phyloP scores from a whole-genome alignment of 2,797 vertebrate species.

The Bufotes viridis region DNA sequence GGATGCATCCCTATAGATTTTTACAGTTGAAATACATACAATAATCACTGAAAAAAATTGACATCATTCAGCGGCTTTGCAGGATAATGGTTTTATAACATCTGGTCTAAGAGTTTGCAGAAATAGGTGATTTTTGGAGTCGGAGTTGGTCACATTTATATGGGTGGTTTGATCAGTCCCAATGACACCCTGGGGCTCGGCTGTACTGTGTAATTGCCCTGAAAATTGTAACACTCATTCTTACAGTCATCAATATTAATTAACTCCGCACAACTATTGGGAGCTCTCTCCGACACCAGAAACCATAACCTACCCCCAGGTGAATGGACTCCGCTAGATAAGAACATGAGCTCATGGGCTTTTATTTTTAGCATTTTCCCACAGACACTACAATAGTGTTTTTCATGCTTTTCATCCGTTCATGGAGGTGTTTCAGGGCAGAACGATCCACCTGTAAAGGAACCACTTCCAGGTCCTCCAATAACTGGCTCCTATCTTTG shows the following conservation, averaged over 20 bases:
- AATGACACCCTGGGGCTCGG: constrained; percentile 24
- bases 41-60: no score
- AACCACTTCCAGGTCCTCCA: not conserved
- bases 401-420: not conserved
- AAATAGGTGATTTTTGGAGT: no score
- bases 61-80: no score
- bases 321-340: not conserved
- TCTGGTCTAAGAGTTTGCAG: no score
- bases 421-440: not conserved
- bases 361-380: constrained; percentile 18
- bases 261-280: constrained; percentile 16
- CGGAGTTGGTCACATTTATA: no score
- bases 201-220: constrained; percentile 9
- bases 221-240: constrained; percentile 4
- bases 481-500: not conserved
- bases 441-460: not conserved
- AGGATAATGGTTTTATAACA: no score
- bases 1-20: no score
- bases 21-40: no score
- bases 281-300: constrained; percentile 13
- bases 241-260: constrained; percentile 42
- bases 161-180: not conserved
- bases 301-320: not conserved
- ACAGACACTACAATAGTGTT: constrained; percentile 15
- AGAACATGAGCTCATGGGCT: constrained; percentile 12